phyloP scores from a whole-genome alignment of 35 echinoderm and acorn worm species.

The Acanthaster planci region DNA sequence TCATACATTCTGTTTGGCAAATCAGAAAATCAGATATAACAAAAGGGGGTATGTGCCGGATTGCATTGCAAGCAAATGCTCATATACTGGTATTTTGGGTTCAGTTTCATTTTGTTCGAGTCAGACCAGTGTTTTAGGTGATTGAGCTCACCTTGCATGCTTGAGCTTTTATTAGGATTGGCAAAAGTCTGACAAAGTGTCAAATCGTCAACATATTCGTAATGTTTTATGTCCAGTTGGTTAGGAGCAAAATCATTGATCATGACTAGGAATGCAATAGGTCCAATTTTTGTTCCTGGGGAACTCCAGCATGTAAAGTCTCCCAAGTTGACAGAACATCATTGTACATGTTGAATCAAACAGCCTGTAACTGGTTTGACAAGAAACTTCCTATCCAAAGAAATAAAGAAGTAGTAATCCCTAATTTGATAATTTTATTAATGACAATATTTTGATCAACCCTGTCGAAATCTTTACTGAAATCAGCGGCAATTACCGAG shows the following conservation, averaged over 20 bases:
- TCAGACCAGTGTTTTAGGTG: not conserved
- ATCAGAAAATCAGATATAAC: not conserved
- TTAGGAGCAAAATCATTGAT: not conserved
- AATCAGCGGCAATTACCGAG: not conserved
- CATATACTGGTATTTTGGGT: not conserved
- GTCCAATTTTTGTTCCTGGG: not conserved
- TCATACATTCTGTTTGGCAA: not conserved
- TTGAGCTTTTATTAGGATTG: not conserved
- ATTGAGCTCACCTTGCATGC: not conserved
- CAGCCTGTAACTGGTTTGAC: not conserved
- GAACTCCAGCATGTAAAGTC: not conserved
- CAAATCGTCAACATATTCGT: not conserved
- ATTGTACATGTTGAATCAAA: not conserved
- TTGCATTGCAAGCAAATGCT: not conserved
- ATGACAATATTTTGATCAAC: not conserved
- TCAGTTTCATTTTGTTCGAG: not conserved
- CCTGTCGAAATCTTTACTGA: too few species aligned
- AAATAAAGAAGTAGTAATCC: not conserved
- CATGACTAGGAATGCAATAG: not conserved
- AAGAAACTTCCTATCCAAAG: not conserved
- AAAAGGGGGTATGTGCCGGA: not conserved
- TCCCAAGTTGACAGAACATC: not conserved
- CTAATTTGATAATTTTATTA: not conserved
- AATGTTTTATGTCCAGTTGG: not conserved
- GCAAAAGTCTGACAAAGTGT: not conserved